Evolutionary conservation across 2,888 invertebrate species (phyloP).

Genomic region (Parthenolecanium corni): DNA sequence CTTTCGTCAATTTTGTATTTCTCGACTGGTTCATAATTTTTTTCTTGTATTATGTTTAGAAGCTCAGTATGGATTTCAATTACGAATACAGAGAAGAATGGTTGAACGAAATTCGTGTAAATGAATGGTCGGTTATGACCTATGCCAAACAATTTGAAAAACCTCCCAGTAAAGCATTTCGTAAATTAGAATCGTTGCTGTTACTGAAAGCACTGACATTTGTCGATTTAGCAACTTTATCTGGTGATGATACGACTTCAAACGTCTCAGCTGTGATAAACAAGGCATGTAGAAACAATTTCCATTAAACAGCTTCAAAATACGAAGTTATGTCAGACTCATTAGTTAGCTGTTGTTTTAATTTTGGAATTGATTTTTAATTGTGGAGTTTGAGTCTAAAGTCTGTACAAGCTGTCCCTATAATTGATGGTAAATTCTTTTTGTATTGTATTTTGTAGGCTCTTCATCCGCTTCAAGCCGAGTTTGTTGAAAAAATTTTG

Average conservation of each 20-base stretch:
- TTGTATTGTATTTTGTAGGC: constrained; percentile 6
- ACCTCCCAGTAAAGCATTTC: constrained; percentile 3
- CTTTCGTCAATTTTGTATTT: no score
- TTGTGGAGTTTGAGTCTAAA: neutral
- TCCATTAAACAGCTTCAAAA: no score
- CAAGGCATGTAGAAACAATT: constrained; percentile 49
- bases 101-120: constrained; percentile 14
- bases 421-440: no score
- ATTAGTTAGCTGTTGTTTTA: no score
- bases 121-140: constrained; percentile 14
- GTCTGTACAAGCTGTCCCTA: no score
- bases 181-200: constrained; percentile 5
- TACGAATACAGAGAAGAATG: neutral
- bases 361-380: neutral
- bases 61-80: no score
- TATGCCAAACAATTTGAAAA: constrained; percentile 13
- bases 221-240: constrained; percentile 86
- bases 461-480: neutral
- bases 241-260: constrained; percentile 63
- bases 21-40: no score
- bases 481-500: neutral
- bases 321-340: no score
- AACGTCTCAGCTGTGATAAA: constrained; percentile 71
- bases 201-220: constrained; percentile 68
- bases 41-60: no score